These are phyloP conservation scores for Apis dorsata DNA, from an alignment of 1,140 invertebrate species.

Conservation along the genomic window DNA sequence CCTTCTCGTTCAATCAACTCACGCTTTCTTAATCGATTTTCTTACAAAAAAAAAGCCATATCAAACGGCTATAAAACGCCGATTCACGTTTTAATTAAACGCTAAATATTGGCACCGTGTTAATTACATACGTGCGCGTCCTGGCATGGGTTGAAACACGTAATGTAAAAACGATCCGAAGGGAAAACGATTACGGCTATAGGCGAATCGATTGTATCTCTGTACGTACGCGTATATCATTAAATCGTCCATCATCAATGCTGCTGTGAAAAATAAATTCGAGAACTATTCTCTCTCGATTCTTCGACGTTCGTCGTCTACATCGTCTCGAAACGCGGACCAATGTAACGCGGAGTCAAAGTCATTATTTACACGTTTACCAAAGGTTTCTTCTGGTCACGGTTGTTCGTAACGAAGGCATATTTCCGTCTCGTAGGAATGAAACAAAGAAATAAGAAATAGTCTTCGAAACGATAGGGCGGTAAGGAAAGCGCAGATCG, in stretches of 20 bases:
- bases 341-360: not conserved
- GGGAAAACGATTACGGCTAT: conserved; percentile 19
- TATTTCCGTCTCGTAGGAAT: conserved; percentile 25
- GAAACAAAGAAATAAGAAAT: conserved; percentile 19
- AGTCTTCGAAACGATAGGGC: conserved; percentile 6
- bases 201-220: not conserved
- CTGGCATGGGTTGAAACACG: conserved; percentile 33
- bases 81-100: conserved; percentile 53
- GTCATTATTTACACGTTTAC: conserved; percentile 22
- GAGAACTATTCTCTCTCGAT: conserved; percentile 9
- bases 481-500: not conserved
- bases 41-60: conserved; percentile 62
- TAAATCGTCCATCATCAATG: conserved; percentile 7
- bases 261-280: conserved; percentile 68
- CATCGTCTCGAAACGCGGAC: not conserved
- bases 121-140: conserved; percentile 59
- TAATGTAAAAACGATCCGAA: conserved; percentile 34
- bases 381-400: not conserved
- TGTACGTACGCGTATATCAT: not conserved
- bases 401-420: not conserved
- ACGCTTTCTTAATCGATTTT: conserved; percentile 28
- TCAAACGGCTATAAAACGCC: conserved; percentile 45
- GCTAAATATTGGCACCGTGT: conserved; percentile 65
- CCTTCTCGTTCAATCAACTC: not conserved
- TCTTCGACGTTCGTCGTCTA: not conserved